Base-by-base conservation (phyloP, 2,888 invertebrate species). In the Luffia ferchaultella region DNA sequence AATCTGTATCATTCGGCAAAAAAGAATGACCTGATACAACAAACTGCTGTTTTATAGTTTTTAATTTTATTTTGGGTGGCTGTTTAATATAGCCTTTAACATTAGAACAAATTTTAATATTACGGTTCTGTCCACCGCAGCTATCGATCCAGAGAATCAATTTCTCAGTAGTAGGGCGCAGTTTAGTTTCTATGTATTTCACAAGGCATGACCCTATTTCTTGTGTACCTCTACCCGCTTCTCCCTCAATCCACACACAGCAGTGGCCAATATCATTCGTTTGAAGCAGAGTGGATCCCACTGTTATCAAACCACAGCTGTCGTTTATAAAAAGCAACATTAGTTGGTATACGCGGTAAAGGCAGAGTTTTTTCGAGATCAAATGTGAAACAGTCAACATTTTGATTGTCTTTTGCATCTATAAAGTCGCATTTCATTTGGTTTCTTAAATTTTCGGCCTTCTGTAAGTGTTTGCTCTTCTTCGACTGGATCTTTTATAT, bases 321-420 rank as follows among this genome's bases (percentile, higher is more conserved):
- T 30, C 56, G 52, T 52, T 60, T 61, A 45, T 61, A 60, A 49
- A 57, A 58, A 19, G 57, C 55, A 45, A 58, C 20, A 54, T 56
- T 57, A 7, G 59, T 59, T 7, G 56, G 57, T 52, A 58, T 57
- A 18, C 55, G 43, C 15, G 58, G 58, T 43, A 59, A 45, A 40
- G 56, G 55, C 18, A 56, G 46, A 7, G 55, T 55, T 47, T 56
- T 55, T 46, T 54, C 52, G 3, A 55, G 46, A 51, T 57, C 55
- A 46, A 48, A 57, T 42, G 54, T 54, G 17, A 56, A 47, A 16
- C 52, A 48, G 52, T 55, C 53, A 48, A 51, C 41, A 20, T 50
- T 41, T 49, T 47, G 50, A 42, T 51, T 40, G 42, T 40, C 50
- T 53, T 55, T 52, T 41, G 54, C 54, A 20, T 42, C 19, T 50